Evolutionary conservation across 2,113 vertebrate species (phyloP).

Genomic region (Bambusicola thoracicus): DNA sequence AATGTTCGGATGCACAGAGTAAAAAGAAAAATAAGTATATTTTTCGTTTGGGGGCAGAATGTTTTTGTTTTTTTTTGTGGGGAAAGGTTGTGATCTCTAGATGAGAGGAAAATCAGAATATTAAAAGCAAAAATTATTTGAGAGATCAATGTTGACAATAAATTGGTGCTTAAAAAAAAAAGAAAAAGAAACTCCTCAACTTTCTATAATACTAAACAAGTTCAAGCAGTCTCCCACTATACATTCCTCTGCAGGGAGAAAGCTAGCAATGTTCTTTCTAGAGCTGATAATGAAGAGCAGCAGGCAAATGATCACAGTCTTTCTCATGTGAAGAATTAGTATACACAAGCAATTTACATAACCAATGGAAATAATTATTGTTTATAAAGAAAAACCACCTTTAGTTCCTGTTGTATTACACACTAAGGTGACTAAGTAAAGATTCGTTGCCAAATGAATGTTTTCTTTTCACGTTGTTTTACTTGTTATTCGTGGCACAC

Average conservation of each 20-base stretch:
- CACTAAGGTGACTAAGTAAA: background rate
- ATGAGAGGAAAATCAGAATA: background rate
- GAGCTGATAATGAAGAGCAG: background rate
- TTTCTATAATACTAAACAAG: background rate
- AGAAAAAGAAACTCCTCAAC: background rate
- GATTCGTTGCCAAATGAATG: background rate
- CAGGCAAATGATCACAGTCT: background rate
- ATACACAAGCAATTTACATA: background rate
- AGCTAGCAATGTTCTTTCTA: background rate
- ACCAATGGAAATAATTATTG: background rate
- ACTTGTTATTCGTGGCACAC: background rate
- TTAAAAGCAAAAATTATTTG: background rate
- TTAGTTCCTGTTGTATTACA: background rate
- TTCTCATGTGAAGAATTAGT: background rate
- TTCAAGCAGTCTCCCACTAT: background rate
- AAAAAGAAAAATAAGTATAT: background rate
- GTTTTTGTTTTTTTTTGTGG: background rate
- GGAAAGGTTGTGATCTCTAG: background rate
- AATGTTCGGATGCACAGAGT: background rate
- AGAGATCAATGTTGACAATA: background rate
- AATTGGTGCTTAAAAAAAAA: background rate
- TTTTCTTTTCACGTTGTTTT: background rate
- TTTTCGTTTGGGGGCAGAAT: background rate
- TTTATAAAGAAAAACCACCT: background rate
- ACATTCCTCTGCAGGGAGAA: background rate